Evolutionary conservation across 2,888 invertebrate genomes (phyloP), one percentile per base, ranked within the genome.

Genomic region (Acrocyrtus sp.): DNA sequence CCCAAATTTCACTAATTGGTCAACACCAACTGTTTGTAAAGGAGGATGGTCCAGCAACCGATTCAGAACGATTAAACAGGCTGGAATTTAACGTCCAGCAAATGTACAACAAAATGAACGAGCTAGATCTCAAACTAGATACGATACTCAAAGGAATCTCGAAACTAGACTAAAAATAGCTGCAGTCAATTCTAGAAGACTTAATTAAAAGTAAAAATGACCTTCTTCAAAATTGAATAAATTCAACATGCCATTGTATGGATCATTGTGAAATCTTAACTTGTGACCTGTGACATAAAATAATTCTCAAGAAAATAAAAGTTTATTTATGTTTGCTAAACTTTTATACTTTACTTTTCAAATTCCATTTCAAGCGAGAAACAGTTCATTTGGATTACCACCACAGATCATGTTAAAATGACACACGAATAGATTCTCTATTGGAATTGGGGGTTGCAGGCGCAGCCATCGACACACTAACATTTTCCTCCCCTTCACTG

Each of bases 51-150:
- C 8, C 10, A 6, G 12, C 24, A 26, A 19, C 57, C 1, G 70
- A 70, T 12, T 12, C 57, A 1, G 70, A 70, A 12, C 48, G 63
- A 6, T 17, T 70, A 22, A 70, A 72, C 22, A 43, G 54, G 24
- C 29, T 75, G 15, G 68, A 75, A 47, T 60, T 75, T 15, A 68
- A 68, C 48, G 63, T 72, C 2, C 53, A 65, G 12, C 67, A 74
- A 61, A 58, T 77, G 24, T 68, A 74, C 22, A 67, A 67, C 29
- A 72, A 61, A 45, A 48, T 77, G 45, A 61, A 57, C 50, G 74
- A 77, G n/a, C 12, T 77, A 3, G 77, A 77, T 51, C 56, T 72
- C 15, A 77, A 77, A 51, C 12, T 77, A 24, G 77, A 77, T 15
- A 27, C 51, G 8, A 56, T 74, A 21, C 48, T 77, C 34, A 65